phyloP scores from a whole-genome alignment of 2,797 vertebrate species.

The Centroberyx gerrardi region DNA sequence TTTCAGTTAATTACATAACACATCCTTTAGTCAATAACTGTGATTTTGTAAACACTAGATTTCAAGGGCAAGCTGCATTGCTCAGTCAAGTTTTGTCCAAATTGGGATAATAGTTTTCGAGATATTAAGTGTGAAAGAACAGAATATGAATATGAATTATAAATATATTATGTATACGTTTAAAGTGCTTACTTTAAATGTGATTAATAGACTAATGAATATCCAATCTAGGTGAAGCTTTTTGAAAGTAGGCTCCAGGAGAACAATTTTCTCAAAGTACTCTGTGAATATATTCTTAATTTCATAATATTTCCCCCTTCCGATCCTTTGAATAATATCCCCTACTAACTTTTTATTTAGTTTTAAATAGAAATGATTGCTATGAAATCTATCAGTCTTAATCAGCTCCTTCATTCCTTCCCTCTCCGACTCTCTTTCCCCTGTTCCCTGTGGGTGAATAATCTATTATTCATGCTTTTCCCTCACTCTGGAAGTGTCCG shows the following conservation, averaged over 20 bases:
- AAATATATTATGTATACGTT: slow-evolving; percentile 55
- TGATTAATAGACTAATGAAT: slow-evolving; percentile 64
- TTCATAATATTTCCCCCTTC: slow-evolving; percentile 28
- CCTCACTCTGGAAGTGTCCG: slow-evolving; percentile 55
- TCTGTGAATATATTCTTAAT: slow-evolving; percentile 38
- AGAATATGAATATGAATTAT: slow-evolving; percentile 50
- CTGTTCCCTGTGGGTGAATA: slow-evolving; percentile 53
- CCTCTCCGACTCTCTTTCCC: slow-evolving; percentile 47
- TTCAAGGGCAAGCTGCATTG: slow-evolving; percentile 9
- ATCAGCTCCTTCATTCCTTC: slow-evolving; percentile 50
- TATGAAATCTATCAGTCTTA: slow-evolving; percentile 61
- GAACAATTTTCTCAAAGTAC: slow-evolving; percentile 33
- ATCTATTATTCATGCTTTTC: slow-evolving; percentile 73
- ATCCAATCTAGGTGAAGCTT: slow-evolving; percentile 29
- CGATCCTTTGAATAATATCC: slow-evolving; percentile 41
- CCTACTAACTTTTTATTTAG: slow-evolving; percentile 34
- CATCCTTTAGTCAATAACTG: not conserved
- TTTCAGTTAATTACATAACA: slow-evolving; percentile 8
- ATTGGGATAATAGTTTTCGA: slow-evolving; percentile 10
- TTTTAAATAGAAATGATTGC: slow-evolving; percentile 49
- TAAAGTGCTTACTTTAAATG: slow-evolving; percentile 55
- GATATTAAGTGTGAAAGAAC: slow-evolving; percentile 11
- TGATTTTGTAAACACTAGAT: slow-evolving; percentile 21
- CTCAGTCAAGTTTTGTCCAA: slow-evolving; percentile 22
- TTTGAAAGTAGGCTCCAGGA: slow-evolving; percentile 49